Conservation (phyloP, 64 coral and sea anemone genomes). For the Catalaphyllia jardinei region DNA sequence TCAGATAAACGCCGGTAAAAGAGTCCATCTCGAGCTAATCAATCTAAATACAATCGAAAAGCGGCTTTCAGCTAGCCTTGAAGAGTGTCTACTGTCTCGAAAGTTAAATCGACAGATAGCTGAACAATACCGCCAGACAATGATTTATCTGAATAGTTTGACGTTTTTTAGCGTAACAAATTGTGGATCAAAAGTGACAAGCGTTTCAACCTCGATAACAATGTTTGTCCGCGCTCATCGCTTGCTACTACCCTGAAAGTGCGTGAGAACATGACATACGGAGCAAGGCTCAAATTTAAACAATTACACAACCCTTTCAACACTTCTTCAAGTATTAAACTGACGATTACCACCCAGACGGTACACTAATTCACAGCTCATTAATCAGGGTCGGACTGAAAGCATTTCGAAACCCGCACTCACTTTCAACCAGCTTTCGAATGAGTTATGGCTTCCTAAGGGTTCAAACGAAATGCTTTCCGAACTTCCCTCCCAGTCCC, state of each 20-base stretch:
- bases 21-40: constrained; percentile 25
- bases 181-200: not conserved
- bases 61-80: not conserved
- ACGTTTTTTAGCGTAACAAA: not conserved
- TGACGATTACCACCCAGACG: constrained; percentile 49
- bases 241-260: not conserved
- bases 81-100: not conserved
- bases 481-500: not conserved
- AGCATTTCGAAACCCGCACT: constrained; percentile 26
- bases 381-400: constrained; percentile 27
- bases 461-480: not conserved
- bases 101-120: not conserved
- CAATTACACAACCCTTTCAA: constrained; percentile 33
- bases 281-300: constrained; percentile 28
- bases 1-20: not conserved
- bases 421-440: not conserved
- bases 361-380: constrained; percentile 38
- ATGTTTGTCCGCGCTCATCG: not conserved
- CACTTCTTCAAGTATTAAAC: constrained; percentile 8
- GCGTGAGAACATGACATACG: not conserved
- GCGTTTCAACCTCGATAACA: not conserved
- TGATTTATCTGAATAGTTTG: not conserved
- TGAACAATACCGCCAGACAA: not conserved
- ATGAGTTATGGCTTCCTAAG: not conserved
- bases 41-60: constrained; percentile 13